phyloP scores from a whole-genome alignment of 2,113 vertebrate species.

The Callochromis pleurospilus region DNA sequence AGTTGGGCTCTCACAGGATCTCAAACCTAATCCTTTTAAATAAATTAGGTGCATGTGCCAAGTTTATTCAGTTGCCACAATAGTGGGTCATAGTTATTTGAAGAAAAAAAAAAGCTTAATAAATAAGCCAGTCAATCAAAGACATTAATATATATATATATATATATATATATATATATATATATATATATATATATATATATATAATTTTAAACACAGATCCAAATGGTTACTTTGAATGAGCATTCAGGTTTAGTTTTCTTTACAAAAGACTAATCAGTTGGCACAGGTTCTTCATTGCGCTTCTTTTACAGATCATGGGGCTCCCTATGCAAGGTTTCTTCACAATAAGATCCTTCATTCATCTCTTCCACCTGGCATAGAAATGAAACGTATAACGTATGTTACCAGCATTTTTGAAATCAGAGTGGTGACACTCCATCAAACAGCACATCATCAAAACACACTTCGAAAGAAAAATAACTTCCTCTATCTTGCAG shows the following conservation, averaged over 20 bases:
- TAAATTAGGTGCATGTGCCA: neutral
- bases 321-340: neutral
- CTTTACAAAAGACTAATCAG: neutral
- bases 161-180: neutral
- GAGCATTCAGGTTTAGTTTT: neutral
- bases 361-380: constrained; percentile 19
- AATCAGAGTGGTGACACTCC: constrained; percentile 27
- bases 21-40: neutral
- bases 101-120: neutral
- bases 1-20: neutral
- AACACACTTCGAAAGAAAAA: constrained; percentile 49
- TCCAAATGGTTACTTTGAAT: neutral
- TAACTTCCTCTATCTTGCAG: constrained; percentile 42
- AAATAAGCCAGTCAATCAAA: neutral
- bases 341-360: constrained; percentile 13
- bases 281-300: neutral
- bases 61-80: neutral
- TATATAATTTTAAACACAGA: neutral
- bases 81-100: neutral
- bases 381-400: constrained; percentile 23
- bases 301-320: neutral
- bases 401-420: constrained; percentile 9
- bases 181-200: neutral
- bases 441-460: constrained; percentile 61
- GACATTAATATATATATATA: neutral